Evolutionary conservation across 35 echinoderm and acorn worm species (phyloP).

Genomic region (Apostichopus californicus): DNA sequence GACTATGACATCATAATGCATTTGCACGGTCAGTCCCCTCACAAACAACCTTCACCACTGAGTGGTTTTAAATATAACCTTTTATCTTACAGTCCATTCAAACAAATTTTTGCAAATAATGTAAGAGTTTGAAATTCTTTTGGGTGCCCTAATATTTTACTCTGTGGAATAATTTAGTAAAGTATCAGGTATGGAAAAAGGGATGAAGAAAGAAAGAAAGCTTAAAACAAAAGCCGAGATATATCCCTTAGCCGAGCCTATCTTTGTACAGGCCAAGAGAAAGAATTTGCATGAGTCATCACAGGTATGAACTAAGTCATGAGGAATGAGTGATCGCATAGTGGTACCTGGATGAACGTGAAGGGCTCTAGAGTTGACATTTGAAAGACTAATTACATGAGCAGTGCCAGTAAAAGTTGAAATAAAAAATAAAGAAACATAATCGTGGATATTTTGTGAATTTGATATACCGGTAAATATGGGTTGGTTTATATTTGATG

Average conservation of each 20-base stretch:
- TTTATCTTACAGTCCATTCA: neutral
- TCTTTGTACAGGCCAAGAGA: neutral
- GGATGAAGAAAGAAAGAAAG: neutral
- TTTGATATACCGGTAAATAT: neutral
- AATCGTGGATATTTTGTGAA: neutral
- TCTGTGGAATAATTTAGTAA: neutral
- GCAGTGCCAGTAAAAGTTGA: neutral
- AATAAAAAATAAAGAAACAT: neutral
- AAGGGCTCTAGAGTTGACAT: neutral
- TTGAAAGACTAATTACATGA: neutral
- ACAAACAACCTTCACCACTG: neutral
- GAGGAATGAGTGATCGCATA: neutral
- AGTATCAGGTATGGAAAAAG: neutral
- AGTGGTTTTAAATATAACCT: neutral
- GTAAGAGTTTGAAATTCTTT: neutral
- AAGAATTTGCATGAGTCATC: slow-evolving; percentile 14
- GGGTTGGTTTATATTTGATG: no score
- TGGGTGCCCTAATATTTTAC: neutral
- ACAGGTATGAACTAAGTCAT: neutral
- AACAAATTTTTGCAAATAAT: neutral
- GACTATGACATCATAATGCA: slow-evolving; percentile 18
- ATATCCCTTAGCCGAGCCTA: neutral
- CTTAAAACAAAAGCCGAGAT: neutral
- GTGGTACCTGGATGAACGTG: neutral
- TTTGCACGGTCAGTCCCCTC: slow-evolving; percentile 39